Percentiles rank a stretch among this genome's conserved stretches.
Evolutionary conservation across 2,888 invertebrate genomes (phyloP).

Genomic region (Argyresthia goedartella): DNA sequence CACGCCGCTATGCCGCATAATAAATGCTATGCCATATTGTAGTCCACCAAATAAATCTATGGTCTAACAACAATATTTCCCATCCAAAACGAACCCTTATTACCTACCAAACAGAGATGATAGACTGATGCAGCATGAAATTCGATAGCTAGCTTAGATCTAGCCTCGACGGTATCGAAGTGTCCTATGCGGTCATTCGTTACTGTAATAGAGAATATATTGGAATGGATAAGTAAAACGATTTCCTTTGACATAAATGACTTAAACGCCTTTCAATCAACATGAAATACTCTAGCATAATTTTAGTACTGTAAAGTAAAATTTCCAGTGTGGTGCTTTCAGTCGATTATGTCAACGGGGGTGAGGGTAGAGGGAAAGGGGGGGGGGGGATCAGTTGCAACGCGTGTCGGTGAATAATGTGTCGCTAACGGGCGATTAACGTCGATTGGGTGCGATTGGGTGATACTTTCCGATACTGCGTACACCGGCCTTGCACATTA

Average conservation of each 20-base stretch:
- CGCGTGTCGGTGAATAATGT: conserved; percentile 68
- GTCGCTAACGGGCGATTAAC: conserved; percentile 64
- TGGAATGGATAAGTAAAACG: conserved; percentile 63
- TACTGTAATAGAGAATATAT: conserved; percentile 61
- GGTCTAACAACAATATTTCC: background rate
- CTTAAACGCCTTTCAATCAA: conserved; percentile 12
- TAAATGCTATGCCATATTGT: conserved; percentile 53
- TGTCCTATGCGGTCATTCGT: conserved; percentile 49
- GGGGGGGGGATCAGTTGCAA: conserved; percentile 52
- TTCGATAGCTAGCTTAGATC: conserved; percentile 1
- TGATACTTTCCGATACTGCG: conserved; percentile 23
- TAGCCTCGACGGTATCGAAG: conserved; percentile 25
- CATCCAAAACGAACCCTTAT: conserved; percentile 21
- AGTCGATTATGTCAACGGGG: background rate
- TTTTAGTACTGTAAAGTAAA: background rate
- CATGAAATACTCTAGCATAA: conserved; percentile 15
- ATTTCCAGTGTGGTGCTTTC: background rate
- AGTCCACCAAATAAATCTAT: conserved; percentile 34
- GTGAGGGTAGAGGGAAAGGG: conserved; percentile 25
- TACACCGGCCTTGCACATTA: background rate
- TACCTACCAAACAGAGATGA: conserved; percentile 12
- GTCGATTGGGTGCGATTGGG: conserved; percentile 34
- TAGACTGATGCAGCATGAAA: conserved; percentile 10
- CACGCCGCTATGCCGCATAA: conserved; percentile 55
- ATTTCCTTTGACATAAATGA: conserved; percentile 20